A percentile compares a stretch with the other conserved stretches of the same genome.
These are phyloP conservation scores for Arenaria interpres DNA, from an alignment of 2,113 vertebrate genomes.

Conservation along the genomic window DNA sequence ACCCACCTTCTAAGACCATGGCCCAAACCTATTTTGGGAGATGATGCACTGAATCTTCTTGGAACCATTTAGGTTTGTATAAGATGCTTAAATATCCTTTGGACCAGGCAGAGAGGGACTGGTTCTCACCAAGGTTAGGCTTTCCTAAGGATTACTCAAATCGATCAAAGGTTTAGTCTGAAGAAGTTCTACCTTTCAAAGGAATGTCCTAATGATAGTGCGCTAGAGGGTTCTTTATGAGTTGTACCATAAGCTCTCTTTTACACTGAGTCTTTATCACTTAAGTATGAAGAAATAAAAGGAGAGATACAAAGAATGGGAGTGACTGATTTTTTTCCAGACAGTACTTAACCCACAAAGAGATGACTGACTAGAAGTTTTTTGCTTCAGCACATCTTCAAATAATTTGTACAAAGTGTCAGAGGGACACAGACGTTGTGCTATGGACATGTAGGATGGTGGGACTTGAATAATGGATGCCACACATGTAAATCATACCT, in stretches of 20 bases:
- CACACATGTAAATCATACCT: not conserved
- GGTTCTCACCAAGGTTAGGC: not conserved
- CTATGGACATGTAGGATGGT: not conserved
- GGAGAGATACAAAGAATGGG: not conserved
- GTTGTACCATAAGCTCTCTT: not conserved
- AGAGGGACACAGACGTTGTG: not conserved
- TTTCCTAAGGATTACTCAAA: not conserved
- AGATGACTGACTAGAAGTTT: not conserved
- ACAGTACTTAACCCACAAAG: not conserved
- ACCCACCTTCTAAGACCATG: not conserved
- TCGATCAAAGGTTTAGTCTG: not conserved
- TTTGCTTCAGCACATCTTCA: not conserved
- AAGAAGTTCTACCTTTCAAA: not conserved
- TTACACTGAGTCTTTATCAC: not conserved
- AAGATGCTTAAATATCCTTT: not conserved
- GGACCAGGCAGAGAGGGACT: not conserved
- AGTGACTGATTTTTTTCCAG: not conserved
- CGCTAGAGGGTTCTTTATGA: not conserved
- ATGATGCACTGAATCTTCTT: not conserved
- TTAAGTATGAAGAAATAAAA: not conserved
- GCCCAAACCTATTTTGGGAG: not conserved
- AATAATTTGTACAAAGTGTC: not conserved
- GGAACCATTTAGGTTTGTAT: not conserved
- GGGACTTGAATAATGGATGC: rapidly evolving
- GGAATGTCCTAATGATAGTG: not conserved